Evolutionary conservation across 1,140 invertebrate species (phyloP).

Genomic region (Drosophila gunungcola): DNA sequence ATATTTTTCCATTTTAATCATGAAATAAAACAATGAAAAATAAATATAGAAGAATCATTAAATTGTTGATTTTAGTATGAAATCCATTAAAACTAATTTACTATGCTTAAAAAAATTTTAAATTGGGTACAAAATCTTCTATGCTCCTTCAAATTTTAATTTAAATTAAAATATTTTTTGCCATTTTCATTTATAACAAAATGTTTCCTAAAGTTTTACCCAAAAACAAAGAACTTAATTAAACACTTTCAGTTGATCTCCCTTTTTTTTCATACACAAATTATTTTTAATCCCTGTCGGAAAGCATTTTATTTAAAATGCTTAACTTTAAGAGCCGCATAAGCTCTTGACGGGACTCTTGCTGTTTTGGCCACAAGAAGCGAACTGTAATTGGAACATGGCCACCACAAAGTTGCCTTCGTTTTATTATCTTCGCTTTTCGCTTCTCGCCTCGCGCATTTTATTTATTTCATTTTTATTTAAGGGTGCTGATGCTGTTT

Average conservation of each 20-base stretch:
- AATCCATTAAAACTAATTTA: too few species aligned
- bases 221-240: background rate
- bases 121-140: too few species aligned
- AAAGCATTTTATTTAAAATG: constrained; percentile 26
- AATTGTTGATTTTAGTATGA: too few species aligned
- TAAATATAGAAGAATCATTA: too few species aligned
- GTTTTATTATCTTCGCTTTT: constrained; percentile 43
- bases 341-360: constrained; percentile 23
- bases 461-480: constrained; percentile 25
- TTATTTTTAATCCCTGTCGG: constrained; percentile 23
- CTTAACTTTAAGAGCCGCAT: constrained; percentile 29
- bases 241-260: too few species aligned
- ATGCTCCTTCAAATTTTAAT: too few species aligned
- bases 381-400: constrained; percentile 38
- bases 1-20: too few species aligned
- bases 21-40: too few species aligned
- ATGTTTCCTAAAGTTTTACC: too few species aligned
- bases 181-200: too few species aligned
- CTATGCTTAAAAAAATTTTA: too few species aligned
- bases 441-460: constrained; percentile 21
- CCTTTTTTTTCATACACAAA: background rate
- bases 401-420: constrained; percentile 24
- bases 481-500: constrained; percentile 34
- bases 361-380: constrained; percentile 30
- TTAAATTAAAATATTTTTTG: too few species aligned